A percentile compares a stretch with the other conserved stretches of the same genome.
Conservation (phyloP, 2,888 invertebrate species). For the Tubulanus polymorphus region DNA sequence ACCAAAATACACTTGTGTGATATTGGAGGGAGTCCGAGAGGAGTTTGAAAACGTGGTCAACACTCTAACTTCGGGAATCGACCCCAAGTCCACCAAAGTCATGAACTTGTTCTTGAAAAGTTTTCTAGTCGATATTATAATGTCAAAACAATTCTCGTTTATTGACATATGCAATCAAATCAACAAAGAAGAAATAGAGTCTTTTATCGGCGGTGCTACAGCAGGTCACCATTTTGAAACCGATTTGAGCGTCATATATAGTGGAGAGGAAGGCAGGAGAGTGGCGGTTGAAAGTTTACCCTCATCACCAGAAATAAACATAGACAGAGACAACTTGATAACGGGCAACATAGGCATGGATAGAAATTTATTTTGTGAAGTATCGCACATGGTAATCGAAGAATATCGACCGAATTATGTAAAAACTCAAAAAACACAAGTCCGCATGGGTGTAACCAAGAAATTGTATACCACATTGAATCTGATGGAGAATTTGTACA, state of each 20-base stretch:
- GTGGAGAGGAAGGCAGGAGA: background rate
- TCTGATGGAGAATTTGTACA: background rate
- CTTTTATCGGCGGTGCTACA: too few species aligned
- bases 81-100: background rate
- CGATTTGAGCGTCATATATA: background rate
- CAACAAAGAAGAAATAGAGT: background rate
- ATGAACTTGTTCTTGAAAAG: background rate
- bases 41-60: background rate
- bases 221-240: background rate
- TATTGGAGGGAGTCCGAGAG: background rate
- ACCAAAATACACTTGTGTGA: background rate
- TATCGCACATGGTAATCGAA: background rate
- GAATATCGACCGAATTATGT: background rate
- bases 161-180: background rate
- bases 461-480: background rate
- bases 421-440: background rate
- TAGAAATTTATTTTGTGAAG: background rate
- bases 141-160: background rate
- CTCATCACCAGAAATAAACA: background rate
- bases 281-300: background rate
- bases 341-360: background rate
- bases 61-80: background rate
- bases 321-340: background rate
- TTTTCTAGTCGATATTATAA: background rate
- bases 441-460: background rate